phyloP scores from a whole-genome alignment of 2,888 invertebrate species.

The Galerucella calmariensis region DNA sequence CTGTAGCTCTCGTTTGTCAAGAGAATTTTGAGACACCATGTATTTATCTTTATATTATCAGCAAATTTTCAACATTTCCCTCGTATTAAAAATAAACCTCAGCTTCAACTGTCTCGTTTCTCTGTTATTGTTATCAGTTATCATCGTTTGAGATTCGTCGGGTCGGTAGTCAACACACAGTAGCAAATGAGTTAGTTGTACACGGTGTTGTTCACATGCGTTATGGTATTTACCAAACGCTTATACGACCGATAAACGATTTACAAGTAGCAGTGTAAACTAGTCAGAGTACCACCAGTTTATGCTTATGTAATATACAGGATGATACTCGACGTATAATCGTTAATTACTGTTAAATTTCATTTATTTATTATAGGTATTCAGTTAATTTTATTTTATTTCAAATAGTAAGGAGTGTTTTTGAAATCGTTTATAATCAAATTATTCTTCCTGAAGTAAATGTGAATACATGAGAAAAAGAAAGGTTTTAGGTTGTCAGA shows the following conservation, averaged over 20 bases:
- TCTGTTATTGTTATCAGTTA: background rate
- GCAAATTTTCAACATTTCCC: background rate
- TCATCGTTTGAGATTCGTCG: background rate
- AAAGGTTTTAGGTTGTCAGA: too few relatives aligned
- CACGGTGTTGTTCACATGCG: conserved; percentile 4
- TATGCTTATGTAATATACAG: conserved; percentile 9
- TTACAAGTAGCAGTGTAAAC: conserved; percentile 43
- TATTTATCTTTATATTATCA: too few relatives aligned
- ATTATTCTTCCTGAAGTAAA: too few relatives aligned
- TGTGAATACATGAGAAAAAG: too few relatives aligned
- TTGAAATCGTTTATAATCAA: too few relatives aligned
- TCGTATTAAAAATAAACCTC: conserved; percentile 1
- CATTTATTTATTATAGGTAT: background rate
- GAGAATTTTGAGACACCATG: too few relatives aligned
- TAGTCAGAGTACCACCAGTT: conserved; percentile 29
- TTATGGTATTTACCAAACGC: conserved; percentile 41
- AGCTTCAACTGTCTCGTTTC: background rate
- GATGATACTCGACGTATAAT: background rate
- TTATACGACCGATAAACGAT: conserved; percentile 36
- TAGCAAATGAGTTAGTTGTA: conserved; percentile 7
- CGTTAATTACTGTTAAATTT: background rate
- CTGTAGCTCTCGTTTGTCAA: too few relatives aligned
- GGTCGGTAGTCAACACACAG: background rate
- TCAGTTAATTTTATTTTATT: background rate
- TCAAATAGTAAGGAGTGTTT: background rate